Base-by-base conservation (phyloP, 1,140 invertebrate genomes). In the Zeugodacus cucurbitae region DNA sequence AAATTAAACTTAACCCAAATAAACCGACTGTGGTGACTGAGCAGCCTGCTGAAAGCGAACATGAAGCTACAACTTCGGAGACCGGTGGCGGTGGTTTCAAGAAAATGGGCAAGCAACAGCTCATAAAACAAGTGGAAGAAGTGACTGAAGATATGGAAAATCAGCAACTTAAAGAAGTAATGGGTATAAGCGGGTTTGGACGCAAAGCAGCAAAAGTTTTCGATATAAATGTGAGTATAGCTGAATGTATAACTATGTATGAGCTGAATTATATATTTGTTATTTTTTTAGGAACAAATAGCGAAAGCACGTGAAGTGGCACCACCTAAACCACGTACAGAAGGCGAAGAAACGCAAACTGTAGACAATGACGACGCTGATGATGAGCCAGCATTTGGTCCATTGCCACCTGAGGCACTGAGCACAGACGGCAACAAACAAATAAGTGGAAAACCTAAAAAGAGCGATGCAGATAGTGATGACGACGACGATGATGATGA, bases 121-220 rank as follows among this genome's bases (percentile, higher is more conserved):
- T 91, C 26, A 94, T 94, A 6, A 94, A 93, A 34, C 94, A 95
- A 91, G 96, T 96, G n/a, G 95, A 95, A 89, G 95, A 95, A 89
- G 95, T 96, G 3, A 94, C 96, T 32, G 96, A 96, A 29, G 96
- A 97, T 89, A 92, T 95, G 37, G 96, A 97, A 91, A 94, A 93
- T 34, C 95, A 96, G 89, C 95, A 96, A 88, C 93, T 97, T 0
- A 94, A 97, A 89, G 94, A 95, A 89, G 92, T 97, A 0, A 97
- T 97, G 96, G 96, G 96, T 1, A 96, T 97, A 86, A 95, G 95
- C 78, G 95, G 95, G 17, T 97, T 97, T 92, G 96, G 96, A 1
- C 96, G 97, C 89, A 97, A 97, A 90, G 96, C 96, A 0, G 96
- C 96, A 0, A 96, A 97, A 91, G 95, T 95, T 17, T 97, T 97